Conservation (phyloP, 2,113 vertebrate genomes). For the Charadrius vociferus region DNA sequence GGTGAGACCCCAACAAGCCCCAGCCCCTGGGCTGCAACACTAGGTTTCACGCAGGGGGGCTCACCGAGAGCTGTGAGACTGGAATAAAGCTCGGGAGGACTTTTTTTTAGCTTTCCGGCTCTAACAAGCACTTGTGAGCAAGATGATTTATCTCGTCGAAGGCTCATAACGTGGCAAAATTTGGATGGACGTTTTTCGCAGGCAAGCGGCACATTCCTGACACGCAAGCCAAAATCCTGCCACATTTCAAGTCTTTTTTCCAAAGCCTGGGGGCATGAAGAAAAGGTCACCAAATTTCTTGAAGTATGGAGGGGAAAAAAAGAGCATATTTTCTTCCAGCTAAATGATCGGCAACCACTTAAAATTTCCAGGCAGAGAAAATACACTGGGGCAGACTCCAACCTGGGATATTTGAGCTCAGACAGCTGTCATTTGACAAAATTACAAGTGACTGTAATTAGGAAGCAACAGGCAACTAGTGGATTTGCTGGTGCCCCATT, state of each 20-base stretch:
- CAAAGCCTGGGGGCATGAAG: not conserved
- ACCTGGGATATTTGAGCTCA: not conserved
- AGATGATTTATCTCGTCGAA: not conserved
- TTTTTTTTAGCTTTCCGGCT: not conserved
- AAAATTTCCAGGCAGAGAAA: slow-evolving; percentile 15
- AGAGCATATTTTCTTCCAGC: not conserved
- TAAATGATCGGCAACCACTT: not conserved
- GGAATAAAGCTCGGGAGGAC: not conserved
- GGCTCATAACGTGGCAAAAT: not conserved
- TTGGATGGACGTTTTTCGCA: not conserved
- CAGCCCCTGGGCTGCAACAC: not conserved
- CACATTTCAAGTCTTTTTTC: slow-evolving; percentile 6
- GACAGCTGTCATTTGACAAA: not conserved
- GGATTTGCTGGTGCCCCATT: not conserved
- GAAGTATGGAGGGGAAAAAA: rapidly evolving
- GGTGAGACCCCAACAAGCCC: not conserved
- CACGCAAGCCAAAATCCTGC: not conserved
- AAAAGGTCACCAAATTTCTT: slow-evolving; percentile 29
- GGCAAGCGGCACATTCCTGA: not conserved
- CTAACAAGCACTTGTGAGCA: not conserved
- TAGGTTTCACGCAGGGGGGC: rapidly evolving
- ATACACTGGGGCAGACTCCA: not conserved
- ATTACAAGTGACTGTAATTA: not conserved
- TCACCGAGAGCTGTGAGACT: rapidly evolving
- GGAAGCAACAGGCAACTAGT: not conserved